These are phyloP conservation scores for Rhopilema esculentum DNA, from an alignment of 30 jellyfish, hydroid and myxozoan species.

Conservation along the genomic window DNA sequence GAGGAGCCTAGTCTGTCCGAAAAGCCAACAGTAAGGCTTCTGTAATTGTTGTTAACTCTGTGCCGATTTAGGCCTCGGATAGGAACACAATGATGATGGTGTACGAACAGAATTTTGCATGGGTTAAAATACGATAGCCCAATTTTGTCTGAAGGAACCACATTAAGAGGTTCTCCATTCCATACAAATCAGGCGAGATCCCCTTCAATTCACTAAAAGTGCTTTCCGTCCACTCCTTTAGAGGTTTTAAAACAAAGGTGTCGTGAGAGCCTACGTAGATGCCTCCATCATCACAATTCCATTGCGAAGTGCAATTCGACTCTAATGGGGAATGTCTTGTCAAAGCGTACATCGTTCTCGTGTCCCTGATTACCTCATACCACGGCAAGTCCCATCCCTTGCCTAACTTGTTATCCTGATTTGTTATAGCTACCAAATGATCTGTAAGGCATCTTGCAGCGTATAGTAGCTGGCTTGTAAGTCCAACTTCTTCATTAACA, in stretches of 20 bases:
- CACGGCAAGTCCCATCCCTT: conserved; percentile 25
- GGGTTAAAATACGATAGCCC: conserved; percentile 69
- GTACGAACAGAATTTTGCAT: conserved; percentile 56
- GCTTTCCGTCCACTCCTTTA: not conserved
- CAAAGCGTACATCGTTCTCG: conserved; percentile 27
- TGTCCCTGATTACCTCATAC: not conserved
- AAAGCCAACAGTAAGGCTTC: not conserved
- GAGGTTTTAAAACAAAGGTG: conserved; percentile 51
- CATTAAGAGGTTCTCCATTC: conserved; percentile 64
- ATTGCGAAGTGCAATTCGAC: conserved; percentile 5
- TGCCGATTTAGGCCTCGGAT: conserved; percentile 34
- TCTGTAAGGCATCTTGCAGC: conserved; percentile 10
- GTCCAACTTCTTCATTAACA: conserved; percentile 10
- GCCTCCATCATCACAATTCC: conserved; percentile 44
- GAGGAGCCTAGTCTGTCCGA: no score
- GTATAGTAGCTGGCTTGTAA: conserved; percentile 9
- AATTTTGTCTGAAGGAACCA: conserved; percentile 47
- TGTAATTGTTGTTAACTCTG: not conserved
- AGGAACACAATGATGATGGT: conserved; percentile 84
- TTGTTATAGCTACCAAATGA: conserved; percentile 20
- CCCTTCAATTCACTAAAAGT: conserved; percentile 8
- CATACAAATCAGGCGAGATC: conserved; percentile 52
- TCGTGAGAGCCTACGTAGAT: conserved; percentile 79
- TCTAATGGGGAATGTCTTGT: conserved; percentile 30
- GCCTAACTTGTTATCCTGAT: conserved; percentile 29